Evolutionary conservation across 2,113 vertebrate genomes (phyloP).

Genomic region (Motacilla tschutschensis): DNA sequence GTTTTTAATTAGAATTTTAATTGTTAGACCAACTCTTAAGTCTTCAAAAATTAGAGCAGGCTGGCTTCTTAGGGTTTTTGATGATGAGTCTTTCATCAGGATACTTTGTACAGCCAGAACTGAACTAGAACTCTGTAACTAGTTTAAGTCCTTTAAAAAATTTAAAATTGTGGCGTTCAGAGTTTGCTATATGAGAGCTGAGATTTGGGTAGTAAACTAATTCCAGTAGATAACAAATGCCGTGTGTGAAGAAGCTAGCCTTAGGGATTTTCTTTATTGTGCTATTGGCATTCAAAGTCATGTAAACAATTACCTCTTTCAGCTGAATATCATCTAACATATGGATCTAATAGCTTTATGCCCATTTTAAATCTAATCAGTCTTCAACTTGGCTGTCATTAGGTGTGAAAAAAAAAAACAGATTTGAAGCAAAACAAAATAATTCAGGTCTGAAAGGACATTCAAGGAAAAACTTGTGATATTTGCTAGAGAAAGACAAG

Average conservation of each 20-base stretch:
- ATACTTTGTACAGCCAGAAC: neutral
- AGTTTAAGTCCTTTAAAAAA: neutral
- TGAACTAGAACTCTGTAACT: neutral
- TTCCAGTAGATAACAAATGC: neutral
- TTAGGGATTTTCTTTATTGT: slow-evolving; percentile 17
- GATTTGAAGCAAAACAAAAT: slow-evolving; percentile 24
- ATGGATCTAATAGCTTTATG: slow-evolving; percentile 19
- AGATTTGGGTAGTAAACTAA: neutral
- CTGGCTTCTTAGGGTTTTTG: neutral
- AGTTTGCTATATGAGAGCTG: neutral
- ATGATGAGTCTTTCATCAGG: neutral
- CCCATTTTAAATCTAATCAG: slow-evolving; percentile 17
- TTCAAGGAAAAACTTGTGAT: neutral
- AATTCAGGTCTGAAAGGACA: slow-evolving; percentile 10
- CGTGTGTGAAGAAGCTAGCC: neutral
- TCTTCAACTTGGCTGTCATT: slow-evolving; percentile 8
- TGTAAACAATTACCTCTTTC: slow-evolving; percentile 38
- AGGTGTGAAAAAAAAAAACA: neutral
- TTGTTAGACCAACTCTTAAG: neutral
- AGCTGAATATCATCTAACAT: slow-evolving; percentile 23
- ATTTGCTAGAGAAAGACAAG: neutral
- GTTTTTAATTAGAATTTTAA: neutral
- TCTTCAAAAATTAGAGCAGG: neutral
- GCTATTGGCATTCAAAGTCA: slow-evolving; percentile 44
- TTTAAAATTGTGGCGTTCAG: neutral